A percentile compares a stretch with the other conserved stretches of the same genome.
These are phyloP conservation scores for Drosophila emarginata DNA, from an alignment of 2,888 invertebrate species.

Conservation along the genomic window DNA sequence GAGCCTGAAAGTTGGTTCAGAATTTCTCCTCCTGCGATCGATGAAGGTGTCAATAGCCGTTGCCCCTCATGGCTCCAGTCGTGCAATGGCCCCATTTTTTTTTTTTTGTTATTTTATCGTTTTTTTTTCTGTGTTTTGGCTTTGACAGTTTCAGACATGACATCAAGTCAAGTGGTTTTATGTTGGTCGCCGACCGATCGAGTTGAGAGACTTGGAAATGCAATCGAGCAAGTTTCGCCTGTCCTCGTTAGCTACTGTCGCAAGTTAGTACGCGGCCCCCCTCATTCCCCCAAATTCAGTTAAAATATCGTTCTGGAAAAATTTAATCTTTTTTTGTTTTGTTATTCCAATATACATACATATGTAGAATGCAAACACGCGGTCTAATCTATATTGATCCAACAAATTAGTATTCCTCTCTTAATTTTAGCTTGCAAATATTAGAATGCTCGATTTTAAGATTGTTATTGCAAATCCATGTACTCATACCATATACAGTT, in stretches of 20 bases:
- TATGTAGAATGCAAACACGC: background rate
- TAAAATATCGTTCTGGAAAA: background rate
- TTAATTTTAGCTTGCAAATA: background rate
- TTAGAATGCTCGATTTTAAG: background rate
- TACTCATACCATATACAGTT: background rate
- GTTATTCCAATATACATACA: too few species aligned
- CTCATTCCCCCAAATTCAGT: background rate
- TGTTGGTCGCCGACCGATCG: constrained; percentile 40
- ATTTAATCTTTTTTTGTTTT: background rate
- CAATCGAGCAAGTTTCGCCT: constrained; percentile 47
- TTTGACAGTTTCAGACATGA: constrained; percentile 60
- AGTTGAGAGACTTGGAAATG: constrained; percentile 28
- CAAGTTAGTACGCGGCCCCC: background rate
- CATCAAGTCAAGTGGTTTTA: constrained; percentile 42
- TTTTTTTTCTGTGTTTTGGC: constrained; percentile 45
- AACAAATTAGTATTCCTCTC: background rate
- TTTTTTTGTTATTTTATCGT: constrained; percentile 4
- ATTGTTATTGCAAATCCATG: background rate
- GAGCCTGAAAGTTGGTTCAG: background rate
- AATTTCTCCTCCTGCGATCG: background rate
- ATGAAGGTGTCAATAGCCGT: constrained; percentile 60
- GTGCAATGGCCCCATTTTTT: constrained; percentile 45
- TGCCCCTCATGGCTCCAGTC: constrained; percentile 61
- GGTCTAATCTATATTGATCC: background rate
- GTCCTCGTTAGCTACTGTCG: background rate